Percentiles rank a stretch among this genome's conserved stretches.
phyloP scores from a whole-genome alignment of 2,797 vertebrate species.

The Ateles fusciceps region DNA sequence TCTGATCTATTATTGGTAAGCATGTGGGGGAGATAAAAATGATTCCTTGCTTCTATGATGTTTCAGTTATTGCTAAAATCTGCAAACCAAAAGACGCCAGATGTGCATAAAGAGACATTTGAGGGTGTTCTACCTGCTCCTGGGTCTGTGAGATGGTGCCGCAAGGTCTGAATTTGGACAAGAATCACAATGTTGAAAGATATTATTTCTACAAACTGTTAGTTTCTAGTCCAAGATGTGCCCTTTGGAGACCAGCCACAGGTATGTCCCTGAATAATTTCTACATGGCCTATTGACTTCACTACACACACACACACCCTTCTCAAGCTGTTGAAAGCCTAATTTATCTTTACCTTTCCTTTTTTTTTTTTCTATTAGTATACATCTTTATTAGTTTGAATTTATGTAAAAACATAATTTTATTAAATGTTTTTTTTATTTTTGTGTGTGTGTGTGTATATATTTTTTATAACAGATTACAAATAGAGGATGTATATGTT shows the following conservation, averaged over 20 bases:
- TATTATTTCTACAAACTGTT: neutral
- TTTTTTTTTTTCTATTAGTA: no score
- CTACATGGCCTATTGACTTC: neutral
- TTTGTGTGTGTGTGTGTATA: no score
- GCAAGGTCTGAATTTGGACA: neutral
- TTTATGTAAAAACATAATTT: no score
- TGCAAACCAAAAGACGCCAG: neutral
- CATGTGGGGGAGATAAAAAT: neutral
- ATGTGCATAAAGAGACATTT: neutral
- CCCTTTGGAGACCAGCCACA: neutral
- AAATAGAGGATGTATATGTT: no score
- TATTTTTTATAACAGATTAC: no score
- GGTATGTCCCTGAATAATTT: neutral
- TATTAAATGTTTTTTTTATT: no score
- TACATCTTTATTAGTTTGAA: no score
- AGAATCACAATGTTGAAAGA: neutral
- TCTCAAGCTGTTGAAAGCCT: neutral
- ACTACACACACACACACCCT: neutral
- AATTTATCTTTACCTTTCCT: neutral
- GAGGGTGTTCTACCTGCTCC: neutral
- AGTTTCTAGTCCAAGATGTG: neutral
- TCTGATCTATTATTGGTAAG: neutral
- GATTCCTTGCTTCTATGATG: neutral
- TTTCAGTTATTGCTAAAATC: neutral
- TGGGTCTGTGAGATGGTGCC: neutral